phyloP scores from a whole-genome alignment of 2,888 invertebrate genomes.

The Lamellibrachia satsuma region DNA sequence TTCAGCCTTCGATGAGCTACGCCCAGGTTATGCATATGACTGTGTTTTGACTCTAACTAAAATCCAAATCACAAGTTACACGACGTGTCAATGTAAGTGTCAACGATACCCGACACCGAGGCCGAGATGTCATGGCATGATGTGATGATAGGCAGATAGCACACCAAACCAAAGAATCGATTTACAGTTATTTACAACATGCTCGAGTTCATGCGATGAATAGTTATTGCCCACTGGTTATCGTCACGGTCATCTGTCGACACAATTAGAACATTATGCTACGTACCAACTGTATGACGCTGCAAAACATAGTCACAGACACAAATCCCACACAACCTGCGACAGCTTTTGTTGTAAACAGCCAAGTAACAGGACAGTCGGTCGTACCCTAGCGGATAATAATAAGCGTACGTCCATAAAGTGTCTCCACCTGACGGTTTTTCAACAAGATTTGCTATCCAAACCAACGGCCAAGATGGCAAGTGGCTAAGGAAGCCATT shows the following conservation, averaged over 20 bases:
- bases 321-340: background rate
- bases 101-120: background rate
- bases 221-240: background rate
- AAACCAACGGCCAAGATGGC: too few relatives aligned
- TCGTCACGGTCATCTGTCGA: background rate
- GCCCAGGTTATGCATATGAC: background rate
- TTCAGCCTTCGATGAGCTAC: background rate
- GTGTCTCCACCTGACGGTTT: background rate
- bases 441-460: too few relatives aligned
- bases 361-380: background rate
- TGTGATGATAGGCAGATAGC: background rate
- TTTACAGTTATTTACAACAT: background rate
- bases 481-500: too few relatives aligned
- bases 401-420: background rate
- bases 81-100: background rate
- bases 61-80: background rate
- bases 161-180: background rate
- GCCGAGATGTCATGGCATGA: background rate
- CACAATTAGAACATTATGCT: background rate
- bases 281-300: background rate
- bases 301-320: background rate
- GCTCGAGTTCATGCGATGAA: background rate
- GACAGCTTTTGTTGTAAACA: background rate
- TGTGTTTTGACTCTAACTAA: background rate
- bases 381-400: background rate